A percentile compares a stretch with the other conserved stretches of the same genome.
Conservation (phyloP, 2,113 vertebrate species). For the Myxocyprinus asiaticus region DNA sequence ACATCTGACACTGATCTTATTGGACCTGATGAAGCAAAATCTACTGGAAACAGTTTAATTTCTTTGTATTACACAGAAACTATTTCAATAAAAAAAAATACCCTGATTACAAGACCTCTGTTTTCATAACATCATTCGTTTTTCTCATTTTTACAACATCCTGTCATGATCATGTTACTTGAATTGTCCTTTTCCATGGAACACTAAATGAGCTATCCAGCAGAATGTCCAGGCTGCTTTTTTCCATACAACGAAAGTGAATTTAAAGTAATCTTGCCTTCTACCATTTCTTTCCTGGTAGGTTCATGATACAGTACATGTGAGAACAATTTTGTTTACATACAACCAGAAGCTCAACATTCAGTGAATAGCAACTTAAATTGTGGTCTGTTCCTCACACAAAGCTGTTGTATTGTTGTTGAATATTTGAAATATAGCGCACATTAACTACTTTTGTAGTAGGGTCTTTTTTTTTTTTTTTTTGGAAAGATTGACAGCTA, state of each 20-base stretch:
- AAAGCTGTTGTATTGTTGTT: background rate
- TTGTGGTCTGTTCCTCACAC: background rate
- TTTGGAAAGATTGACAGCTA: background rate
- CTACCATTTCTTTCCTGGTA: too few species aligned
- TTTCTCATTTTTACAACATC: too few species aligned
- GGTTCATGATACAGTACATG: too few species aligned
- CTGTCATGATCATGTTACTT: too few species aligned
- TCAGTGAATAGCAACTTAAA: background rate
- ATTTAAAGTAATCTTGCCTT: background rate
- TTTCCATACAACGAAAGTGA: background rate
- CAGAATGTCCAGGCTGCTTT: background rate
- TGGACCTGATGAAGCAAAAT: constrained; percentile 28
- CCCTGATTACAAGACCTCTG: too few species aligned
- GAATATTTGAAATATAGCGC: background rate
- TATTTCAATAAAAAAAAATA: background rate
- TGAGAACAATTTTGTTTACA: too few species aligned
- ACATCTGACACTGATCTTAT: constrained; percentile 17
- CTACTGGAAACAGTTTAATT: constrained; percentile 7
- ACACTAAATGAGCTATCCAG: too few species aligned
- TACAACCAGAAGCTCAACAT: too few species aligned
- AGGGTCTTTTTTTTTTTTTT: too few species aligned
- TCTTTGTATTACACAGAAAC: background rate
- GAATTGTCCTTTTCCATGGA: too few species aligned
- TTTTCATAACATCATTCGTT: too few species aligned
- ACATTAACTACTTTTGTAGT: background rate